Base-by-base conservation (phyloP, 2,797 vertebrate genomes). In the Siniperca scherzeri region DNA sequence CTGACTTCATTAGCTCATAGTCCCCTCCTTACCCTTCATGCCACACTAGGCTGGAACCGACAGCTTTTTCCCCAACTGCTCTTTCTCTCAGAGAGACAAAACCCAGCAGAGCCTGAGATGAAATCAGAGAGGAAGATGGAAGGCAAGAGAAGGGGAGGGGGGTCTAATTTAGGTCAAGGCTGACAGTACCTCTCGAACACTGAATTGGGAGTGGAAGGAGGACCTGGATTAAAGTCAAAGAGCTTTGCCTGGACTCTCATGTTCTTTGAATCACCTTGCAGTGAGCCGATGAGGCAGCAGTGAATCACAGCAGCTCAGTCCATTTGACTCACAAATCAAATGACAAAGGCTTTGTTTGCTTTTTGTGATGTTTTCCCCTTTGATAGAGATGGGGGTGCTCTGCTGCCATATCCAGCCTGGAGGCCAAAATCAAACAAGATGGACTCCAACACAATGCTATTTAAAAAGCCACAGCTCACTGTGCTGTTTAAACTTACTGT, bases 151-250 rank as follows among this genome's bases (percentile, higher is more conserved):
- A 57, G 69, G 44, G 44, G 38, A 13, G 56, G 64, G 10, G 33
- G 60, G 50, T 81, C 72, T 87, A 85, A 92, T 92, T 89, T 90
- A 89, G 90, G 93, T 89, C 91, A 91, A 84, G 83, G 80, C 81
- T 88, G 89, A 87, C 89, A 81, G 79, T 67, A 76, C 57, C 74
- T 87, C 76, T 87, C 25, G 0, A 83, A 30, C 84, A 72, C 59
- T 9, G 70, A 80, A 71, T 81, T 4, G 19, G 60, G 8, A 87
- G 79, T 61, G 77, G 72, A 77, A 81, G 53, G 61, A 70, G 71
- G 73, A 70, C 76, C 72, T 40, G 77, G 71, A 83, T 87, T 86
- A 66, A 70, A 86, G 80, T 74, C 64, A 53, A 44, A 71, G 72
- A 67, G 85, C 61, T 78, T 59, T 53, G 57, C 79, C 73, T 67